A percentile compares a stretch with the other conserved stretches of the same genome.
Conservation (phyloP, 2,888 invertebrate species). For the Axea sp. region DNA sequence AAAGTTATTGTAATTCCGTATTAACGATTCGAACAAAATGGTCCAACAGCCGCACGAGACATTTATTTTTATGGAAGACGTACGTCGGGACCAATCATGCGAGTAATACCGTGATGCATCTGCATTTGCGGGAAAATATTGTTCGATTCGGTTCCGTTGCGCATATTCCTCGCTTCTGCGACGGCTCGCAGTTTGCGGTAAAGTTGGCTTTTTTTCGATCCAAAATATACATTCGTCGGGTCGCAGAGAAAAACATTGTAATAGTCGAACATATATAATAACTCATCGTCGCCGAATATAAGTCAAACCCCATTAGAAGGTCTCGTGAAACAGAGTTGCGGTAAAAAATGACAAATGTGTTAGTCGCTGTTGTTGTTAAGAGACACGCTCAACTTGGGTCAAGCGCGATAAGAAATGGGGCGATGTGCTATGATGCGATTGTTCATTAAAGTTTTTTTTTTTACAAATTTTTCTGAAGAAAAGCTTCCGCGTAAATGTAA, state of each 20-base stretch:
- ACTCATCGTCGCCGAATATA: slow-evolving; percentile 56
- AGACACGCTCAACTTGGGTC: slow-evolving; percentile 31
- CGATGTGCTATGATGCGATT: slow-evolving; percentile 14
- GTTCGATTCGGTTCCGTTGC: slow-evolving; percentile 17
- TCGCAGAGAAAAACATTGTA: slow-evolving; percentile 44
- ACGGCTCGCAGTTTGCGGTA: slow-evolving; percentile 21
- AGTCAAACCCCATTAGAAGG: slow-evolving; percentile 49
- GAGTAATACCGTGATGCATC: slow-evolving; percentile 30
- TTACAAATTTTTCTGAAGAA: background rate
- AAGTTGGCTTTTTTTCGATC: slow-evolving; percentile 39
- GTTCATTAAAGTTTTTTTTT: slow-evolving; percentile 29
- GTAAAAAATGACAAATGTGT: slow-evolving; percentile 21
- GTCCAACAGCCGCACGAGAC: background rate
- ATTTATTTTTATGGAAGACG: slow-evolving; percentile 5
- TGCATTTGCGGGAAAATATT: slow-evolving; percentile 40
- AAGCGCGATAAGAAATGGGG: slow-evolving; percentile 25
- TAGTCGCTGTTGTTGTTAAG: slow-evolving; percentile 17
- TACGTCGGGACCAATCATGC: slow-evolving; percentile 10
- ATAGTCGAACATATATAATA: slow-evolving; percentile 30
- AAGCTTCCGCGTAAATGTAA: background rate
- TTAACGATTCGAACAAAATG: too few species aligned
- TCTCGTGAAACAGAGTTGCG: slow-evolving; percentile 14
- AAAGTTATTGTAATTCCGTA: too few species aligned
- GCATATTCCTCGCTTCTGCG: slow-evolving; percentile 25
- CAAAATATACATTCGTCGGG: slow-evolving; percentile 23